Conservation (phyloP, 2,797 vertebrate genomes). For the Lindbergichthys nudifrons region DNA sequence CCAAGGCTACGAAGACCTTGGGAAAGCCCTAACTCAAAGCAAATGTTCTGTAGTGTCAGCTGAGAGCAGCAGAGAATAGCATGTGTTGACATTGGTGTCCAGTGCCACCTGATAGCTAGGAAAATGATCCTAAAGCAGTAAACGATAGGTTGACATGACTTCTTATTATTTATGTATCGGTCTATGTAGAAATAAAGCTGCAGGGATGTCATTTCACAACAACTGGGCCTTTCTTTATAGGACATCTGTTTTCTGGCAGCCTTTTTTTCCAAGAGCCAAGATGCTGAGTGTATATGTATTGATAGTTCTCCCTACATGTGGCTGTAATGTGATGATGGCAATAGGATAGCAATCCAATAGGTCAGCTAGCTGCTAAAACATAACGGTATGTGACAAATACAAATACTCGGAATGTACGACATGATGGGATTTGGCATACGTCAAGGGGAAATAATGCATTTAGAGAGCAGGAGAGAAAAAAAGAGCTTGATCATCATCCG, state of each 20-base stretch:
- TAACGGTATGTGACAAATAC: not conserved
- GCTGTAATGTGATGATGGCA: slow-evolving; percentile 15
- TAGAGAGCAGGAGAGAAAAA: not conserved
- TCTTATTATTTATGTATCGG: slow-evolving; percentile 67
- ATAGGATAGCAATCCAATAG: slow-evolving; percentile 14
- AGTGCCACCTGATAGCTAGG: slow-evolving; percentile 59
- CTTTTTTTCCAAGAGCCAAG: not conserved
- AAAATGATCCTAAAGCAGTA: slow-evolving; percentile 56
- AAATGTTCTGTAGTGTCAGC: slow-evolving; percentile 22
- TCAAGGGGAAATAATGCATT: slow-evolving; percentile 9
- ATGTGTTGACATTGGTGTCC: slow-evolving; percentile 47
- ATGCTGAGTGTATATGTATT: slow-evolving; percentile 18
- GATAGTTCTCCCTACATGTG: slow-evolving; percentile 10
- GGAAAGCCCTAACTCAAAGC: slow-evolving; percentile 8
- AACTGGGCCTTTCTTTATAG: not conserved
- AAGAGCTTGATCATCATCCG: slow-evolving; percentile 59
- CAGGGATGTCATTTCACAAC: not conserved
- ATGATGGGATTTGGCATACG: slow-evolving; percentile 2
- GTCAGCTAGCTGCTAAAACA: slow-evolving; percentile 7
- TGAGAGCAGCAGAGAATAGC: slow-evolving; percentile 37
- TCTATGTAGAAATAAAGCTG: not conserved
- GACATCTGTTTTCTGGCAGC: not conserved
- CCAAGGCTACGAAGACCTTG: slow-evolving; percentile 13
- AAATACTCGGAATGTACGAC: not conserved
- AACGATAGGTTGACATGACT: slow-evolving; percentile 48